Conservation (phyloP, 2,888 invertebrate species). For the Ormyrus nitidulus region DNA sequence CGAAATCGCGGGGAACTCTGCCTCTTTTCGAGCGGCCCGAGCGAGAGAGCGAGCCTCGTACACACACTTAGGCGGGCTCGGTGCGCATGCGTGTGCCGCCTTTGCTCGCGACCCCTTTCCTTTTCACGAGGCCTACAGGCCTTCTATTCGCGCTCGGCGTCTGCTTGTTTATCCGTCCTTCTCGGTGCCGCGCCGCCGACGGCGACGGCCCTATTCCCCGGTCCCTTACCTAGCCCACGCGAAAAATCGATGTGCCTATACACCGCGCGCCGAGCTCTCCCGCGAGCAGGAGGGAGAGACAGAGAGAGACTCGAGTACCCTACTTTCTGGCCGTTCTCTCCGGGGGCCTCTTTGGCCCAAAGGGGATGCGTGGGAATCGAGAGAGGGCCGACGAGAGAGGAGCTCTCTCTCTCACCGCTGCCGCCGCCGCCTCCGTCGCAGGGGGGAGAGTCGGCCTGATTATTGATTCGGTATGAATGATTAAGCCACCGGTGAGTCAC, state of each 20-base stretch:
- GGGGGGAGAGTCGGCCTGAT: too few relatives aligned
- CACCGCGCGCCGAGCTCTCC: not conserved
- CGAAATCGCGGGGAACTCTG: too few relatives aligned
- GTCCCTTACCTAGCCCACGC: conserved; percentile 34
- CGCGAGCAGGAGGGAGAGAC: too few relatives aligned
- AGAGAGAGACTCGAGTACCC: conserved; percentile 22
- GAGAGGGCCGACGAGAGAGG: not conserved
- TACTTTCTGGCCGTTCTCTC: conserved; percentile 8
- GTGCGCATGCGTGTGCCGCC: not conserved
- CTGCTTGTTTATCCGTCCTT: not conserved
- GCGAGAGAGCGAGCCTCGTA: too few relatives aligned
- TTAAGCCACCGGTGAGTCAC: too few relatives aligned
- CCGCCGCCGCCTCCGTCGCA: too few relatives aligned
- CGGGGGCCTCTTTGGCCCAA: not conserved
- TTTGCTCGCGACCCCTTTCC: not conserved
- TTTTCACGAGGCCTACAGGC: not conserved
- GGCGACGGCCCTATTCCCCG: conserved; percentile 33
- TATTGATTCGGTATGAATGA: too few relatives aligned
- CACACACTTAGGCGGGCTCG: too few relatives aligned
- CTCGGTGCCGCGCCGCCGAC: too few relatives aligned
- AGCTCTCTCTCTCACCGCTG: too few relatives aligned
- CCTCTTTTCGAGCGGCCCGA: too few relatives aligned
- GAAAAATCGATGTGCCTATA: conserved; percentile 30
- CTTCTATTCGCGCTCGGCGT: not conserved
- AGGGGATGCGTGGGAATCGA: not conserved